Evolutionary conservation across 2,113 vertebrate species (phyloP).

Genomic region (Myotis brandtii): DNA sequence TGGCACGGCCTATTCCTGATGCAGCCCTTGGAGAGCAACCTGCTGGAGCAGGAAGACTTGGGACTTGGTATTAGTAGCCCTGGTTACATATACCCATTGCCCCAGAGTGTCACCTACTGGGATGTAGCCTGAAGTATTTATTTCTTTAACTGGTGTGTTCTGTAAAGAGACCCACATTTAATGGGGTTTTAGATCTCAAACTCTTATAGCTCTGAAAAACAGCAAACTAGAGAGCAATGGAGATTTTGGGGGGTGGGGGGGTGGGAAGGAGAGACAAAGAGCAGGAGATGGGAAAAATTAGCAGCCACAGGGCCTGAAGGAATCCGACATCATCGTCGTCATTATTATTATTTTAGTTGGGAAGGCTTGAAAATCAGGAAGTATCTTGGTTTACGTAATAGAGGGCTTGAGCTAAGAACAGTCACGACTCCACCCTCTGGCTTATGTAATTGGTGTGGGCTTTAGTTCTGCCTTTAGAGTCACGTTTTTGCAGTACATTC

Average conservation of each 20-base stretch:
- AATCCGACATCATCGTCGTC: neutral
- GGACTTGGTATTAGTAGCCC: neutral
- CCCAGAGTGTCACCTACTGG: neutral
- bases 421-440: conserved; percentile 51
- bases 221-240: neutral
- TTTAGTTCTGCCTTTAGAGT: conserved; percentile 33
- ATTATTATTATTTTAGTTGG: neutral
- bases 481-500: conserved; percentile 5
- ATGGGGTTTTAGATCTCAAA: conserved; percentile 25
- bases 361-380: conserved; percentile 43
- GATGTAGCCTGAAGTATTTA: neutral
- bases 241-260: neutral
- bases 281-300: neutral
- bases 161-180: conserved; percentile 18
- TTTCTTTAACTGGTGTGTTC: conserved; percentile 44
- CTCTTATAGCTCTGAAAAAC: conserved; percentile 35
- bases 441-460: neutral
- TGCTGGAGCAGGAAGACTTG: conserved; percentile 44
- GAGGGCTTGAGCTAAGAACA: conserved; percentile 47
- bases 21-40: neutral
- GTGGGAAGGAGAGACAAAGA: neutral
- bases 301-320: neutral
- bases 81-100: neutral
- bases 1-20: neutral
- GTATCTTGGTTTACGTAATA: conserved; percentile 49